Evolutionary conservation across 2,888 invertebrate genomes (phyloP), one percentile per base, ranked within the genome.

Genomic region (Auanema freiburgensis): DNA sequence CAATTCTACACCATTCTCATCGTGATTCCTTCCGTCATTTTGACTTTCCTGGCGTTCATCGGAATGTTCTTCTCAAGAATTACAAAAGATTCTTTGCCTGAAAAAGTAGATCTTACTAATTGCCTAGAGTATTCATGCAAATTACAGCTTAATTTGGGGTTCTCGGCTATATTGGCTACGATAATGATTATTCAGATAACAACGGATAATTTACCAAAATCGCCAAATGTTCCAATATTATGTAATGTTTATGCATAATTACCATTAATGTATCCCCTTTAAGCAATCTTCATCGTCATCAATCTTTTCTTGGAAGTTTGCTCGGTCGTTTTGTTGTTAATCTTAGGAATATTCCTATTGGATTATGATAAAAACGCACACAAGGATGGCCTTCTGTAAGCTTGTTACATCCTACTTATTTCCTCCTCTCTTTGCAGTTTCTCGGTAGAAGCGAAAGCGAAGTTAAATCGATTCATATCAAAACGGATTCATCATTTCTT

Each of bases 111-210:
- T 11, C 11, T 43, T 14, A 43, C 43, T 43, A 43, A 43, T 43
- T 43, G 43, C 43, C n/a, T 43, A 43, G 43, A 43, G 43, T 12
- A 43, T 14, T 43, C 12, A 18, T 21, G 21, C 16, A 5, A 46
- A 16, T 59, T 59, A 6, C 44, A 54, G 60, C 54, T 60, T n/a
- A 60, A 46, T 44, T 40, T 60, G 1, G 60, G 54, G 8, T 60
- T 43, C 44, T 53, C 60, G 23, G 60, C 60, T 10, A 60, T 60
- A 14, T 55, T 60, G 6, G 55, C 60, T 14, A 60, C 55, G 60
- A 55, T 60, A 33, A 18, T 60, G 18, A 33, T 60, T 14, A 53
- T 60, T 18, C 60, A 60, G 55, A 60, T 60, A 2, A 60, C 60
- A 23, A 60, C 60, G 10, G 55, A 54, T 18, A 33, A 33, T 33